These are phyloP conservation scores for Andrena dorsata DNA, from an alignment of 2,888 invertebrate species.

Conservation along the genomic window DNA sequence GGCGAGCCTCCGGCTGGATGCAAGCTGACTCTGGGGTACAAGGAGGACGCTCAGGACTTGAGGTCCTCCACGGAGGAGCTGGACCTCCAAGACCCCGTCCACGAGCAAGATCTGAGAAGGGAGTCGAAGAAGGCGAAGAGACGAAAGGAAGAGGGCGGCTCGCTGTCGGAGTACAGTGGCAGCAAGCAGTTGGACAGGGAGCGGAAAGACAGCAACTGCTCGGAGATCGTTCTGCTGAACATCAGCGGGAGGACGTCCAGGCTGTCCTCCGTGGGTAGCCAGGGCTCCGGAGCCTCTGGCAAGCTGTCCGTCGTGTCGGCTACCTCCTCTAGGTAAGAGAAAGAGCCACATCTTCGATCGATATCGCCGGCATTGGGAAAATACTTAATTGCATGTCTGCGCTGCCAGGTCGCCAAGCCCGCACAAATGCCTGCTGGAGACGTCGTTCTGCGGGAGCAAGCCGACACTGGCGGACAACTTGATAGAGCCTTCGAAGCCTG, in stretches of 20 bases:
- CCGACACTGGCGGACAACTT: slow-evolving; percentile 86
- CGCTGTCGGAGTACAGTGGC: slow-evolving; percentile 80
- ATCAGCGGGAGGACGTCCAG: slow-evolving; percentile 92
- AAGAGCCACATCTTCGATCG: too few species aligned
- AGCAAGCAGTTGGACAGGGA: slow-evolving; percentile 87
- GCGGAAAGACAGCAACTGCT: slow-evolving; percentile 91
- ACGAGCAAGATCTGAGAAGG: slow-evolving; percentile 81
- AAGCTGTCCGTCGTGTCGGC: slow-evolving; percentile 82
- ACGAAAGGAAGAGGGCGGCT: slow-evolving; percentile 82
- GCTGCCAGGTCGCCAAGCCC: slow-evolving; percentile 92
- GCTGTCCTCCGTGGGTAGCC: slow-evolving; percentile 93
- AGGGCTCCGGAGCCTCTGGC: slow-evolving; percentile 88
- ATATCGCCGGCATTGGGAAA: background rate
- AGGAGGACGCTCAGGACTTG: slow-evolving; percentile 94
- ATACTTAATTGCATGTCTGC: background rate
- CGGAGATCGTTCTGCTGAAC: slow-evolving; percentile 91
- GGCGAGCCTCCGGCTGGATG: slow-evolving; percentile 80
- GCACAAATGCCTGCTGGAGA: slow-evolving; percentile 95
- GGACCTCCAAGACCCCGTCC: slow-evolving; percentile 91
- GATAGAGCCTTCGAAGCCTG: slow-evolving; percentile 85
- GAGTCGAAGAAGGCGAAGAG: slow-evolving; percentile 82
- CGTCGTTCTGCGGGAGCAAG: slow-evolving; percentile 95
- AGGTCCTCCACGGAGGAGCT: slow-evolving; percentile 95
- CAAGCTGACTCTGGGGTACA: slow-evolving; percentile 82
- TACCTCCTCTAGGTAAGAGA: slow-evolving; percentile 81